phyloP scores from a whole-genome alignment of 2,113 vertebrate genomes.

The Oreotragus oreotragus region DNA sequence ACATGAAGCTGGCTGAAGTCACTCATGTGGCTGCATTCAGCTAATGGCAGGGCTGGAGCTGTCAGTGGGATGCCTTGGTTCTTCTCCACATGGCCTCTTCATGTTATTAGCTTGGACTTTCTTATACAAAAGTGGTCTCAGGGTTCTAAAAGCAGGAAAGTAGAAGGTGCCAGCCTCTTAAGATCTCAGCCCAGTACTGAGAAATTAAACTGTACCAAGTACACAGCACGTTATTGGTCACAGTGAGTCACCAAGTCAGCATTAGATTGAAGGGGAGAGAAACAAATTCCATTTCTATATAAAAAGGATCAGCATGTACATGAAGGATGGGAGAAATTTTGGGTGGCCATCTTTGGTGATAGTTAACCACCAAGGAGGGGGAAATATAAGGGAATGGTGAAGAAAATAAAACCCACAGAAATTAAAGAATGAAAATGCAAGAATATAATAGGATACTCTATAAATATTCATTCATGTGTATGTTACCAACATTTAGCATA shows the following conservation, averaged over 20 bases:
- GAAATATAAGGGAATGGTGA: neutral
- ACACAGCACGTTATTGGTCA: neutral
- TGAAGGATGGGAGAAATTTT: neutral
- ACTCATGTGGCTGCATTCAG: neutral
- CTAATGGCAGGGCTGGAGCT: neutral
- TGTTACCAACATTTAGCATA: neutral
- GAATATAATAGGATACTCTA: neutral
- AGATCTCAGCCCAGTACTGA: neutral
- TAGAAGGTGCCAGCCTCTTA: neutral
- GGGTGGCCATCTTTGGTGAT: neutral
- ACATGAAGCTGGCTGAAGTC: neutral
- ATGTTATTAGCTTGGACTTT: neutral
- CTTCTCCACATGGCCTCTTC: neutral
- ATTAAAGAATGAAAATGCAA: neutral
- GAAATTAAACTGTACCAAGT: constrained; percentile 2
- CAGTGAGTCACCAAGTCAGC: neutral
- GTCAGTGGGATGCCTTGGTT: neutral
- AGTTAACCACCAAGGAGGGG: neutral
- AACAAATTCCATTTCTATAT: constrained; percentile 15
- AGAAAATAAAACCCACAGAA: neutral
- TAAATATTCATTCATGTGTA: neutral
- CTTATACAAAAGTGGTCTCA: neutral
- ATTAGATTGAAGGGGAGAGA: neutral
- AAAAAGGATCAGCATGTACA: neutral
- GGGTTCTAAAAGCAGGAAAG: neutral